Evolutionary conservation across 2,113 vertebrate genomes (phyloP), one percentile per base, ranked within the genome.

Genomic region (Hyla sarda): DNA sequence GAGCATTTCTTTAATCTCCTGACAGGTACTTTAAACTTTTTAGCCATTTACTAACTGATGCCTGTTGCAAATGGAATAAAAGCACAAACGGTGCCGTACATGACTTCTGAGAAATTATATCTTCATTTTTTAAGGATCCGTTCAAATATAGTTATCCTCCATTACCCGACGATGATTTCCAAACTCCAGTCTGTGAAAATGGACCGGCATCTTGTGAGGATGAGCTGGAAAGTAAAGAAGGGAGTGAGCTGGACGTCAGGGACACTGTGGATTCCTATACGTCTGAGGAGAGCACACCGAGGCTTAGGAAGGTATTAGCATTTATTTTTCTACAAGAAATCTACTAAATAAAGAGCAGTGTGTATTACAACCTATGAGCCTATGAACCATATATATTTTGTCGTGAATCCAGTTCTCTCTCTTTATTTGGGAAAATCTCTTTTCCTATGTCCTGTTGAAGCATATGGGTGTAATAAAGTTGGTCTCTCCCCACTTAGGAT

Each of bases 101-200:
- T 32, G 30, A 34, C 30, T 1, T 5, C 65, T 69, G 30, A 69
- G 16, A 28, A 16, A 5, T 17, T 2, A 32, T 77, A 21, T 7
- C 84, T 82, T 11, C 85, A n/a, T 9, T 32, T 58, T 89, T 90
- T 69, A 82, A 99, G 98, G 98, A 99, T 91, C 89, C 95, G 69
- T 99, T 99, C 90, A 97, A 96, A 87, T 99, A 99, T 65, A 98
- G 94, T 89, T 99, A 99, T 84, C 98, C 98, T n/a, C 98, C 98
- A 5, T 93, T 99, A 48, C 96, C 96, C 10, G 98, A 99, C 34
- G 98, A 99, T 87, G 97, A 99, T 87, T 99, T 99, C 92, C 97
- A 97, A 92, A 98, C 97, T 1, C 98, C 98, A 12, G 89, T 98
- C 76, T 95, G 93, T 92, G 98, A 99, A 90, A 99, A 99, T 37